phyloP scores from a whole-genome alignment of 1,140 invertebrate genomes.

The Lepidostoma basale region DNA sequence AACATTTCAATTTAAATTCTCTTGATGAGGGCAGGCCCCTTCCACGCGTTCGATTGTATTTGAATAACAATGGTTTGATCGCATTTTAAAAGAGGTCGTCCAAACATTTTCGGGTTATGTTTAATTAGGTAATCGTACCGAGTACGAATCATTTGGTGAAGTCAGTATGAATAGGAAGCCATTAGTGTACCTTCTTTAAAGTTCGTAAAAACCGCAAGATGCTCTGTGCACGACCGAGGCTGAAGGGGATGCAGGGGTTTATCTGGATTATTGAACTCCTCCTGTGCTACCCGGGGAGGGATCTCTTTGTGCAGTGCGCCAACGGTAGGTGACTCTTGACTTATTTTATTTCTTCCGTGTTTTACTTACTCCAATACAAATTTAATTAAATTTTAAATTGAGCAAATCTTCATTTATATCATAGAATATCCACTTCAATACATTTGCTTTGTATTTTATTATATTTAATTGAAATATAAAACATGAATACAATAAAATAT shows the following conservation, averaged over 20 bases:
- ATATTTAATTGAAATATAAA: too few relatives aligned
- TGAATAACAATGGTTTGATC: constrained; percentile 11
- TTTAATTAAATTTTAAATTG: too few relatives aligned
- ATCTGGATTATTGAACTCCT: constrained; percentile 31
- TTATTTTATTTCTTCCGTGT: too few relatives aligned
- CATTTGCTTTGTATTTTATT: too few relatives aligned
- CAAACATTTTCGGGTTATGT: constrained; percentile 8
- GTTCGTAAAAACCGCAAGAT: background rate
- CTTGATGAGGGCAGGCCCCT: background rate
- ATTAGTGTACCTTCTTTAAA: background rate
- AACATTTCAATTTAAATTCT: background rate
- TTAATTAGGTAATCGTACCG: background rate
- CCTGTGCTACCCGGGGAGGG: constrained; percentile 23
- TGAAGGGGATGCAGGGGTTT: constrained; percentile 19
- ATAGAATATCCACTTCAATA: too few relatives aligned
- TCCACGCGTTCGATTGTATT: background rate
- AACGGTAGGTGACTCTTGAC: constrained; percentile 31
- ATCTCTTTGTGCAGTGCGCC: constrained; percentile 15
- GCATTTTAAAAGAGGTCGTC: background rate
- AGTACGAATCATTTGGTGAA: background rate
- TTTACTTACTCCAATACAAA: too few relatives aligned
- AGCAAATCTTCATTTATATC: too few relatives aligned
- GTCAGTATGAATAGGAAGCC: background rate
- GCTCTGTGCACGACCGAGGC: background rate
- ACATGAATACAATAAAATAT: too few relatives aligned